Evolutionary conservation across 2,888 invertebrate species (phyloP).

Genomic region (Pandemis heparana): DNA sequence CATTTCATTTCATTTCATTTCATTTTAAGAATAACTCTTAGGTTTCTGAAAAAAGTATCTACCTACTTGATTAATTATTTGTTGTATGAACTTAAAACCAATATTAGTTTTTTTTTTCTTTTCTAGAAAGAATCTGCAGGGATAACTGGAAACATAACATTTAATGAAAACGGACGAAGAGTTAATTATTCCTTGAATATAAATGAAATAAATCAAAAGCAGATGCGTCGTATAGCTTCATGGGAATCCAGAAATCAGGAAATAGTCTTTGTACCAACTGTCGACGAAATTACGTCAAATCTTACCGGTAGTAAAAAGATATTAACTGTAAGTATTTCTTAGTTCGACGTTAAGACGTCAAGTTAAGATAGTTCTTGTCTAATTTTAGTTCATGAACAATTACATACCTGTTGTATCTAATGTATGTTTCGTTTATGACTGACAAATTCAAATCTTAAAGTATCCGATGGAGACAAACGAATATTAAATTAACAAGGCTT

Average conservation of each 20-base stretch:
- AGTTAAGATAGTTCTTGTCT: not conserved
- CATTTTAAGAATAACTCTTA: too few species aligned
- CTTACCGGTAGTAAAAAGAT: not conserved
- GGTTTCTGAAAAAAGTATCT: too few species aligned
- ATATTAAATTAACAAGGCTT: too few species aligned
- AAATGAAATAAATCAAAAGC: constrained; percentile 81
- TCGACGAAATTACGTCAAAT: constrained; percentile 74
- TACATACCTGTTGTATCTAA: too few species aligned
- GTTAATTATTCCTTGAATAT: constrained; percentile 89
- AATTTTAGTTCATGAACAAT: too few species aligned
- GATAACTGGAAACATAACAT: constrained; percentile 88
- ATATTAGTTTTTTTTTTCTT: constrained; percentile 21
- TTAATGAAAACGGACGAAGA: constrained; percentile 89
- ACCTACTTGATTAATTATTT: too few species aligned
- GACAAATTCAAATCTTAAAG: too few species aligned
- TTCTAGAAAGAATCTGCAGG: constrained; percentile 88
- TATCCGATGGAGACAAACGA: too few species aligned
- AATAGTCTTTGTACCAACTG: constrained; percentile 82
- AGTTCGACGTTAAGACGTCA: not conserved
- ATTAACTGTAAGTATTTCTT: not conserved
- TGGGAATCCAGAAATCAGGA: constrained; percentile 79
- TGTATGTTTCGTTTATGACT: too few species aligned
- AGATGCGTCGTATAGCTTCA: constrained; percentile 62
- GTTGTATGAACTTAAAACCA: too few species aligned
- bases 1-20: too few species aligned